phyloP scores from a whole-genome alignment of 2,888 invertebrate species.

The Cheilosia scutellata region DNA sequence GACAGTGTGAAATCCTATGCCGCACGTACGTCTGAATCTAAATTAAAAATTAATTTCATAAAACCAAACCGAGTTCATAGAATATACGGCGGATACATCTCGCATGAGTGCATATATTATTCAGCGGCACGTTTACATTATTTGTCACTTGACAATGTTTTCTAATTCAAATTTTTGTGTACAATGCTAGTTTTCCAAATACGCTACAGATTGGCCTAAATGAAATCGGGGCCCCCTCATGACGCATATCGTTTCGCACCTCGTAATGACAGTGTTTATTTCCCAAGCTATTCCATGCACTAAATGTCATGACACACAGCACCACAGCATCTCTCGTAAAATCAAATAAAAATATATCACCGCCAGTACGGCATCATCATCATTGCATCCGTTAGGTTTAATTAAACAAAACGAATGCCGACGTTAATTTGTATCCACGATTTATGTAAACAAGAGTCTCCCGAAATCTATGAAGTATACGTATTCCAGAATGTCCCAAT shows the following conservation, averaged over 20 bases:
- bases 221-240: background rate
- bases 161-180: background rate
- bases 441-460: slow-evolving; percentile 46
- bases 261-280: slow-evolving; percentile 71
- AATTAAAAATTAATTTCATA: slow-evolving; percentile 61
- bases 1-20: slow-evolving; percentile 51
- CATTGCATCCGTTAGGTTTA: slow-evolving; percentile 49
- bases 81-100: background rate
- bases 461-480: slow-evolving; percentile 13
- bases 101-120: slow-evolving; percentile 1
- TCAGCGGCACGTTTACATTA: background rate
- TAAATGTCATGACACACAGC: slow-evolving; percentile 61
- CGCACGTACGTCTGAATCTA: slow-evolving; percentile 52
- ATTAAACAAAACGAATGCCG: slow-evolving; percentile 63
- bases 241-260: slow-evolving; percentile 66
- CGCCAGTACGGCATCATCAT: slow-evolving; percentile 49
- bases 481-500: slow-evolving; percentile 14
- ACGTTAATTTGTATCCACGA: slow-evolving; percentile 27
- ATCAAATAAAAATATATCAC: slow-evolving; percentile 69
- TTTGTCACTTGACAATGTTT: slow-evolving; percentile 52
- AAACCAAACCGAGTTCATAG: slow-evolving; percentile 8
- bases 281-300: slow-evolving; percentile 60
- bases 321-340: slow-evolving; percentile 54
- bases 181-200: background rate
- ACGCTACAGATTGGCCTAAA: slow-evolving; percentile 1